A percentile compares a stretch with the other conserved stretches of the same genome.
phyloP scores from a whole-genome alignment of 2,113 vertebrate species.

The Asarcornis scutulata region DNA sequence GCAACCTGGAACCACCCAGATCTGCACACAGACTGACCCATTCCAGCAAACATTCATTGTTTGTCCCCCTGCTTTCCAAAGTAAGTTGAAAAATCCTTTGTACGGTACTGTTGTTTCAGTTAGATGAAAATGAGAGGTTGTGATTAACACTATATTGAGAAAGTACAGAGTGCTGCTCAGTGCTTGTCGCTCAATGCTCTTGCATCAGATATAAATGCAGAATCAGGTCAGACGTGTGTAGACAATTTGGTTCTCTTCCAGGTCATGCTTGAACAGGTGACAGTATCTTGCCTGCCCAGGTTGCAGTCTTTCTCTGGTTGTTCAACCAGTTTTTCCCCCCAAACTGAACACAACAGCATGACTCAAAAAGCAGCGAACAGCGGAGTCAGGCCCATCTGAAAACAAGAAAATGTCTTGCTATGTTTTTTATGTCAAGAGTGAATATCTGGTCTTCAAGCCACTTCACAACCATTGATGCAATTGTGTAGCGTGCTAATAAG shows the following conservation, averaged over 20 bases:
- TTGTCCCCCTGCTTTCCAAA: slow-evolving; percentile 95
- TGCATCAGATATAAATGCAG: background rate
- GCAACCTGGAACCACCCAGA: slow-evolving; percentile 91
- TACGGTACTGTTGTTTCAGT: background rate
- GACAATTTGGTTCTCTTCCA: background rate
- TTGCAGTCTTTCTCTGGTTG: background rate
- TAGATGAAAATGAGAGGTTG: background rate
- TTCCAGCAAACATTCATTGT: slow-evolving; percentile 99
- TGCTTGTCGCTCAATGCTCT: background rate
- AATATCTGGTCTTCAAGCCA: background rate
- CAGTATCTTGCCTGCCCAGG: background rate
- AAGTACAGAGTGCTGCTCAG: background rate
- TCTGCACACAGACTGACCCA: slow-evolving; percentile 93
- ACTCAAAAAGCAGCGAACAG: background rate
- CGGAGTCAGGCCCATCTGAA: background rate
- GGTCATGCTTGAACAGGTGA: slow-evolving; percentile 38
- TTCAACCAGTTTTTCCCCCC: slow-evolving; percentile 52
- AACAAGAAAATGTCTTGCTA: background rate
- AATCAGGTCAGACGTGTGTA: background rate
- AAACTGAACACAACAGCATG: slow-evolving; percentile 29
- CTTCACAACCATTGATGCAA: background rate
- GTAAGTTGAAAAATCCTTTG: slow-evolving; percentile 70
- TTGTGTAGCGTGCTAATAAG: background rate
- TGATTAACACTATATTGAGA: background rate
- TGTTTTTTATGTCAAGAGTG: background rate